Percentiles rank a stretch among this genome's conserved stretches.
phyloP scores from a whole-genome alignment of 1,140 invertebrate species.

The Drosophila orena region DNA sequence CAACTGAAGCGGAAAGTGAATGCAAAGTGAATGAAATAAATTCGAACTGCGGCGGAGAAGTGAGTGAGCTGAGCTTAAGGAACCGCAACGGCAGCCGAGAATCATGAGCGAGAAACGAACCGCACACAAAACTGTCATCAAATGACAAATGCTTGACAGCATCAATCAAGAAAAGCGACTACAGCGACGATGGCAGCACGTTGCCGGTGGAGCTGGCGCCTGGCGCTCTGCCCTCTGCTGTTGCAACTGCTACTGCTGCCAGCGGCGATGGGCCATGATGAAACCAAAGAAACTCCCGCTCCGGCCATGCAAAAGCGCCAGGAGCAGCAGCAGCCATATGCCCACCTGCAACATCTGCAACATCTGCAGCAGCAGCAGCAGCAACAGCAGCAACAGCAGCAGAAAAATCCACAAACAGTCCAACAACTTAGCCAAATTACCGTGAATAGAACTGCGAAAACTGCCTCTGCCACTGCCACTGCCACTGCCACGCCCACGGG shows the following conservation, averaged over 20 bases:
- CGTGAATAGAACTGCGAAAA: conserved; percentile 28
- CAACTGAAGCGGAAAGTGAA: conserved; percentile 69
- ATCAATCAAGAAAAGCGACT: conserved; percentile 75
- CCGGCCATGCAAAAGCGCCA: conserved; percentile 5
- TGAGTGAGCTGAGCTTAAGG: conserved; percentile 18
- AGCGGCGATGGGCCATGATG: conserved; percentile 42
- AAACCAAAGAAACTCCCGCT: conserved; percentile 46
- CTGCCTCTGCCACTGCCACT: not conserved
- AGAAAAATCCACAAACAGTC: conserved; percentile 6
- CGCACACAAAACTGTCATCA: conserved; percentile 85
- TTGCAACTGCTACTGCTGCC: conserved; percentile 44
- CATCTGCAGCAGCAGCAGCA: not conserved
- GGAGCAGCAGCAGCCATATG: conserved; percentile 26
- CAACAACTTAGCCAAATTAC: conserved; percentile 6
- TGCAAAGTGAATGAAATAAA: conserved; percentile 59
- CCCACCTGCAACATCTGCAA: conserved; percentile 7
- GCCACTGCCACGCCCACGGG: conserved; percentile 24
- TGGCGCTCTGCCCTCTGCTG: conserved; percentile 16
- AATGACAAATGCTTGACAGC: conserved; percentile 85
- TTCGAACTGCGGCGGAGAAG: conserved; percentile 44
- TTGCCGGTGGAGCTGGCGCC: conserved; percentile 54
- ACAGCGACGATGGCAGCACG: conserved; percentile 57
- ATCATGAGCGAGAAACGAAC: conserved; percentile 83
- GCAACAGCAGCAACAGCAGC: conserved; percentile 9
- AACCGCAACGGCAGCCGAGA: conserved; percentile 47